Evolutionary conservation across 1,140 invertebrate genomes (phyloP).

Genomic region (Anagrus nilaparvatae): DNA sequence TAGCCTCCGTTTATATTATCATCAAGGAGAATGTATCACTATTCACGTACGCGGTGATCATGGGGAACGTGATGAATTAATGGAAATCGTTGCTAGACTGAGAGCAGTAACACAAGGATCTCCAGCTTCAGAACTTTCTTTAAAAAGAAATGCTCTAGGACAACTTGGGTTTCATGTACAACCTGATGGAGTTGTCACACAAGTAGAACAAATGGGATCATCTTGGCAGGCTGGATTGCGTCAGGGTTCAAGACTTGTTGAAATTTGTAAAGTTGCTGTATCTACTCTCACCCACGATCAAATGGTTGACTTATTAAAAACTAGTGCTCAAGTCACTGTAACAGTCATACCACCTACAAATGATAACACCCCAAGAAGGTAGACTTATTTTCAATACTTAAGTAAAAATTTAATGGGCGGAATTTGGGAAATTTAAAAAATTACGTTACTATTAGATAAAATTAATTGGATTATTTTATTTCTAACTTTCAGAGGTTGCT

Average conservation of each 20-base stretch:
- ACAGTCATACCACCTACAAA: slow-evolving; percentile 69
- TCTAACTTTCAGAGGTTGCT: slow-evolving; percentile 50
- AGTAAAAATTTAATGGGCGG: neutral
- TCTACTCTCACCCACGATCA: slow-evolving; percentile 85
- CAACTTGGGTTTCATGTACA: slow-evolving; percentile 94
- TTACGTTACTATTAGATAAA: neutral
- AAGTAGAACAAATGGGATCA: slow-evolving; percentile 79
- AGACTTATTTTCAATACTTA: slow-evolving; percentile 10
- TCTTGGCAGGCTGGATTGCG: slow-evolving; percentile 84
- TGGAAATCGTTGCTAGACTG: slow-evolving; percentile 66
- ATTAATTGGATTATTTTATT: neutral
- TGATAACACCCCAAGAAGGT: slow-evolving; percentile 58
- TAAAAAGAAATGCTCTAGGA: slow-evolving; percentile 68
- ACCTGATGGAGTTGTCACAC: slow-evolving; percentile 88
- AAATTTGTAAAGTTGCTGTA: slow-evolving; percentile 85
- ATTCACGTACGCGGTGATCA: slow-evolving; percentile 54
- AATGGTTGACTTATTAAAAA: slow-evolving; percentile 88
- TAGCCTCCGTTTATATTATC: slow-evolving; percentile 60
- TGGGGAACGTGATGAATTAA: slow-evolving; percentile 63
- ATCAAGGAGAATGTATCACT: slow-evolving; percentile 78
- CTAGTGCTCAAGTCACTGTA: slow-evolving; percentile 74
- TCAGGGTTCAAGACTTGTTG: slow-evolving; percentile 81
- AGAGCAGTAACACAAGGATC: slow-evolving; percentile 63
- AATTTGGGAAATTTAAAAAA: neutral
- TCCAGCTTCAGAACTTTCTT: slow-evolving; percentile 61